Evolutionary conservation across 2,888 invertebrate genomes (phyloP).

Genomic region (Ochlodes sylvanus): DNA sequence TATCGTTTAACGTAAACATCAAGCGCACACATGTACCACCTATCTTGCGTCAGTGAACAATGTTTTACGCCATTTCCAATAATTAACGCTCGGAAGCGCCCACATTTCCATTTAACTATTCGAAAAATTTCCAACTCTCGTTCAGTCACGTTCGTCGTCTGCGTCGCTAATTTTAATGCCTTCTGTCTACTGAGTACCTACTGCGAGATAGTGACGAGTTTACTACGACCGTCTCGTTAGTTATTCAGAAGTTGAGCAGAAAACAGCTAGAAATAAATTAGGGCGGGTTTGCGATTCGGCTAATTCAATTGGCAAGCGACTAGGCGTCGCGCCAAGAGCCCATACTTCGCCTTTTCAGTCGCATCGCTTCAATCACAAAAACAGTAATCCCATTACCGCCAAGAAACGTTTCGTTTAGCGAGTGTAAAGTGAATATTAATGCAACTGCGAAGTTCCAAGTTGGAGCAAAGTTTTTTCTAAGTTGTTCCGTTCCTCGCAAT

Average conservation of each 20-base stretch:
- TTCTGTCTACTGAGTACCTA: constrained; percentile 9
- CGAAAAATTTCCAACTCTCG: constrained; percentile 23
- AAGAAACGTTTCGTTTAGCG: constrained; percentile 35
- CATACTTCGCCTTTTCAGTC: constrained; percentile 52
- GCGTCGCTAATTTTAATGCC: constrained; percentile 27
- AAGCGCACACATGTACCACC: constrained; percentile 13
- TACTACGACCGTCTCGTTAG: constrained; percentile 23
- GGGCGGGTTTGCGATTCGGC: constrained; percentile 28
- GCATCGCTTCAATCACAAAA: constrained; percentile 51
- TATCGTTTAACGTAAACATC: constrained; percentile 26
- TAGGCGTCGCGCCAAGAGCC: constrained; percentile 45
- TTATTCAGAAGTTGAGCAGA: constrained; percentile 33
- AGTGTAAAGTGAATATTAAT: constrained; percentile 34
- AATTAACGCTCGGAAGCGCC: constrained; percentile 33
- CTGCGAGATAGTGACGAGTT: constrained; percentile 14
- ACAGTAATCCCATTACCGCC: constrained; percentile 52
- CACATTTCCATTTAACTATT: constrained; percentile 25
- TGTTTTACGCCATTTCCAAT: constrained; percentile 26
- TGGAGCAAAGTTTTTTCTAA: constrained; percentile 31
- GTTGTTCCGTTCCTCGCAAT: constrained; percentile 31
- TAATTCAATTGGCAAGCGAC: constrained; percentile 35
- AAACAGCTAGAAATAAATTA: constrained; percentile 34
- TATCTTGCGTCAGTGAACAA: constrained; percentile 19
- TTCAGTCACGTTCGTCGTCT: constrained; percentile 25
- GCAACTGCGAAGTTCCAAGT: constrained; percentile 21